These are phyloP conservation scores for Atherinosoma microstoma DNA, from an alignment of 2,797 vertebrate species.

Conservation along the genomic window DNA sequence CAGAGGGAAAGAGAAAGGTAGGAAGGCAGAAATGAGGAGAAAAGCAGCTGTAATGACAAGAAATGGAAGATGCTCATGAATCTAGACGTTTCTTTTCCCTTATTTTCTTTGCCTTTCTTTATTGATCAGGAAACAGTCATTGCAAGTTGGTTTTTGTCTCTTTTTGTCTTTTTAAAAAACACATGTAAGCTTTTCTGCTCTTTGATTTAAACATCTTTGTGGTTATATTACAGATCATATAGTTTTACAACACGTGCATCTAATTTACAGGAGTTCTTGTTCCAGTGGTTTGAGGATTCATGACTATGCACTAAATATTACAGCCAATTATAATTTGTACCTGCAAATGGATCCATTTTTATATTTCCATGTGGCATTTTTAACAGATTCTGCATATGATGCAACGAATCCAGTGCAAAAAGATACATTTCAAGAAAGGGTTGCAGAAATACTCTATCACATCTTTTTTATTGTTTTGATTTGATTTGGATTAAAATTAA, in stretches of 20 bases:
- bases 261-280: background rate
- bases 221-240: background rate
- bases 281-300: background rate
- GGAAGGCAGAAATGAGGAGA: slow-evolving; percentile 15
- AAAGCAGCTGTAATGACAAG: slow-evolving; percentile 30
- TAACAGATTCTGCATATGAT: background rate
- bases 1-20: slow-evolving; percentile 35
- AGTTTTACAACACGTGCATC: background rate
- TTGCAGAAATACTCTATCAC: too few relatives aligned
- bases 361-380: background rate
- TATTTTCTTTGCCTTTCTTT: background rate
- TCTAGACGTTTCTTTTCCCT: slow-evolving; percentile 30
- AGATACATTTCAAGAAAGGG: too few relatives aligned
- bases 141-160: background rate
- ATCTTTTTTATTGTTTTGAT: too few relatives aligned
- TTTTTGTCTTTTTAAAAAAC: background rate
- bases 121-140: background rate
- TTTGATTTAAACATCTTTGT: background rate
- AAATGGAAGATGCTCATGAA: slow-evolving; percentile 36
- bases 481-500: too few relatives aligned
- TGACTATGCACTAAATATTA: background rate
- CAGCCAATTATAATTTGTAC: background rate
- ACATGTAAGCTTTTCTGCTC: background rate
- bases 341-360: background rate
- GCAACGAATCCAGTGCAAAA: background rate